Base-by-base conservation (phyloP, 2,888 invertebrate species). In the Eupithecia abbreviata region DNA sequence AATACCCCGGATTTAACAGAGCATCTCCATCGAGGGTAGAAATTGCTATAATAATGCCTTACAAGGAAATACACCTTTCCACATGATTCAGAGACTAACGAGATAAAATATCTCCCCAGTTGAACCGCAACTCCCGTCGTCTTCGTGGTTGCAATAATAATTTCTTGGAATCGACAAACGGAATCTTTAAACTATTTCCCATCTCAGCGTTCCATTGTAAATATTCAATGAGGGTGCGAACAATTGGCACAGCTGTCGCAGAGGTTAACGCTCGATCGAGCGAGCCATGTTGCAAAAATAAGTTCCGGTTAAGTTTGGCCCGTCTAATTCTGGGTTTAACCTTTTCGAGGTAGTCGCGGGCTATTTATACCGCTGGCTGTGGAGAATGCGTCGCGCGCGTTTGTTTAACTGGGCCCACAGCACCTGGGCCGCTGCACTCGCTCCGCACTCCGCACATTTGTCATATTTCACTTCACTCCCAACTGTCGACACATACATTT, bases 231-330 rank as follows among this genome's bases (percentile, higher is more conserved):
- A 68, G 58, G 68, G 10, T 62, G 45, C 67, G 49, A 76, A 76
- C 62, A 69, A 76, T 68, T 76, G 70, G 71, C 45, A 83, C 83
- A 83, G 83, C 84, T 82, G 84, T 80, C 77, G 79, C 79, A 77
- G 70, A 76, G 82, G 87, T 84, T 85, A 86, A 86, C 72, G 69
- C 45, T 47, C 83, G 88, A 80, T 81, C 77, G 75, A 81, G 79
- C 76, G 79, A 77, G 77, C 79, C 73, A 85, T 62, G 30, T 81
- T 79, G 88, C 89, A 86, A 91, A 92, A 93, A 93, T 93, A 93
- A 93, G 91, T 90, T 83, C 78, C 84, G 85, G 92, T 93, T 93
- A 93, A 93, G 92, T 93, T 93, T 92, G 91, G 92, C 88, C 80
- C 79, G 82, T 90, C 93, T 93, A 92, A 92, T 90, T 93, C 87